Conservation (phyloP, 2,888 invertebrate genomes). For the Drosophila sordidula region DNA sequence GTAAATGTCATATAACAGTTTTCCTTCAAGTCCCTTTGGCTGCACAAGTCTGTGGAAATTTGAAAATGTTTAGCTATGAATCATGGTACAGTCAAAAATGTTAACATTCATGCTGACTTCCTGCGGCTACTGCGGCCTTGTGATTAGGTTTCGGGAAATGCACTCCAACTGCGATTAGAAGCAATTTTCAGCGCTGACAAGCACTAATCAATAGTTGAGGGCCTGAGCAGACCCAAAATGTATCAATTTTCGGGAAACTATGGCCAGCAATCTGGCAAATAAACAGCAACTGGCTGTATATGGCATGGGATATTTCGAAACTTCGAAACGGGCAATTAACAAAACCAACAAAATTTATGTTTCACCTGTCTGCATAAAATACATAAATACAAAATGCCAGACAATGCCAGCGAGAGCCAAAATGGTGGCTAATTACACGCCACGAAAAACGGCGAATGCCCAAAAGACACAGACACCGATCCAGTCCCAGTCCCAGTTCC, state of each 20-base stretch:
- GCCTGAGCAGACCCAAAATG: conserved; percentile 45
- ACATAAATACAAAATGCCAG: conserved; percentile 67
- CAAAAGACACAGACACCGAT: conserved; percentile 29
- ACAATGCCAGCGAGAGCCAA: conserved; percentile 60
- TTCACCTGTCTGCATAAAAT: conserved; percentile 81
- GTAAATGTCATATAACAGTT: no score
- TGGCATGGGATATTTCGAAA: conserved; percentile 50
- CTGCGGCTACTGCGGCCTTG: conserved; percentile 23
- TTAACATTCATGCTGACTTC: conserved; percentile 44
- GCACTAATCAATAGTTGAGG: conserved; percentile 68
- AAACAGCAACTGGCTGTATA: conserved; percentile 38
- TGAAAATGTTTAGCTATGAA: conserved; percentile 20
- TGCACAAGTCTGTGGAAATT: background rate
- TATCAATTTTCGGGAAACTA: conserved; percentile 51
- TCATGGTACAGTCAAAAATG: conserved; percentile 23
- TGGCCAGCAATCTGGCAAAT: conserved; percentile 53
- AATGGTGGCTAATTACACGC: conserved; percentile 77
- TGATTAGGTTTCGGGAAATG: conserved; percentile 40
- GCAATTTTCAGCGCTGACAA: conserved; percentile 67
- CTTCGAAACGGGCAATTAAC: conserved; percentile 72
- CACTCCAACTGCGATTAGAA: conserved; percentile 40
- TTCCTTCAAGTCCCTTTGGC: no score
- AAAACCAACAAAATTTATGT: conserved; percentile 80
- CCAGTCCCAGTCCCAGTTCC: conserved; percentile 17
- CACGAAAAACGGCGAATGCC: conserved; percentile 48